Base-by-base conservation (phyloP, 1,140 invertebrate genomes). In the Drosophila sp. region DNA sequence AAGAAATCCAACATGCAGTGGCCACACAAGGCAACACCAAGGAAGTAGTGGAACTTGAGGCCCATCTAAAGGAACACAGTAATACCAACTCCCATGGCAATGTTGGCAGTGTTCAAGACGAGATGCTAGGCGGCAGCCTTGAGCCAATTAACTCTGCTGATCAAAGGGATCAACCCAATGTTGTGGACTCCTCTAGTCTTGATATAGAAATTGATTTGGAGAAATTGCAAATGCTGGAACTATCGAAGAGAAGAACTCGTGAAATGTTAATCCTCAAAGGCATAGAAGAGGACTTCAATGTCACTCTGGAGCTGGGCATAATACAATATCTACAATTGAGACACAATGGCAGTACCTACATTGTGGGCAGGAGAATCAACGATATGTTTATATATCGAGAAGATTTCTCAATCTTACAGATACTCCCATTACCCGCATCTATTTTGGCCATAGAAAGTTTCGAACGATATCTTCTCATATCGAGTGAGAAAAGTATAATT, bases 261-360 rank as follows among this genome's bases (percentile, higher is more conserved):
- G 91, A 92, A 67, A 70, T 90, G 71, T 69, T 92, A 0, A 57
- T 80, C 17, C 63, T 92, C 0, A 70, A 58, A n/a, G 67, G 74
- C 32, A 83, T 92, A 7, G 78, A 78, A 29, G 91, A 92, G 62
- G 58, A 91, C 40, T 33, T 80, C 0, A 64, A 67, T 7, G 87
- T 80, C 5, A 55, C 56, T 5, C 44, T 82, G 0, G 83, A 79
- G 2, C 60, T 50, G 1, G 68, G 82, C 55, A 81, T 92, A 17
- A 47, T 67, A 4, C 70, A 79, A 32, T 92, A 90, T 89, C 23
- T 71, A 40, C 65, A 79, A n/a, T 47, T 92, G 8, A 57, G 66
- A 30, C 73, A 81, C 23, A 79, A 90, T 60, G 79, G 73, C 4
- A 70, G 66, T n/a, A 62, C 55, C 27, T 90, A 78, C 11, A 66